These are phyloP conservation scores for Tragelaphus scriptus DNA, from an alignment of 2,113 vertebrate genomes.

Conservation along the genomic window DNA sequence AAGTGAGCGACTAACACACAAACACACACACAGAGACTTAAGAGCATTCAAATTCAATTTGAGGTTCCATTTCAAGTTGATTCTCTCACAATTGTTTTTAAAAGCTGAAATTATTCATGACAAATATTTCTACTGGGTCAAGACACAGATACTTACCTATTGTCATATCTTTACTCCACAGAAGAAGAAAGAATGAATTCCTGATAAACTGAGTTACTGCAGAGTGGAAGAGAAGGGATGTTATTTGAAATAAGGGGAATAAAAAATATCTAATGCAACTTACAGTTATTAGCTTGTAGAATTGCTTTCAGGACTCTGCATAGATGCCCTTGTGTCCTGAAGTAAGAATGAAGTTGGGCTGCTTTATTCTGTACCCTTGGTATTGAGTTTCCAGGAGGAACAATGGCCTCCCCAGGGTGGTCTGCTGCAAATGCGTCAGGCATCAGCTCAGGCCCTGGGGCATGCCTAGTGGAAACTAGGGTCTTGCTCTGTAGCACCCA, in stretches of 20 bases:
- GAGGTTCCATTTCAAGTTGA: not conserved
- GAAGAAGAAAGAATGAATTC: not conserved
- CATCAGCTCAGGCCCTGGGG: accelerated
- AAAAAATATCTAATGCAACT: not conserved
- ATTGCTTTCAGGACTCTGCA: not conserved
- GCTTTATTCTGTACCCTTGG: too few species aligned
- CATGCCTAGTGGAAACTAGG: accelerated
- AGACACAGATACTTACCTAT: not conserved
- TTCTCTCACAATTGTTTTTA: not conserved
- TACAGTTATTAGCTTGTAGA: not conserved
- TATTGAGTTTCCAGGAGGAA: not conserved
- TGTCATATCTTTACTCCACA: not conserved
- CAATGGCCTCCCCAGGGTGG: not conserved
- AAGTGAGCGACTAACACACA: not conserved
- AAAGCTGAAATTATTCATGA: not conserved
- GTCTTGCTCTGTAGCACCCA: too few species aligned
- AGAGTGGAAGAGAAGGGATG: not conserved
- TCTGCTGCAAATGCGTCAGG: not conserved
- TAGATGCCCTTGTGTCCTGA: not conserved
- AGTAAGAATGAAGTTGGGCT: not conserved
- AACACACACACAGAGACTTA: not conserved
- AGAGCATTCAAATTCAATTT: not conserved
- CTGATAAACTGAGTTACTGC: not conserved
- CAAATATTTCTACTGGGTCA: not conserved
- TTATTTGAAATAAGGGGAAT: not conserved